Conservation (phyloP, 2,113 vertebrate species). For the Tachycineta bicolor region DNA sequence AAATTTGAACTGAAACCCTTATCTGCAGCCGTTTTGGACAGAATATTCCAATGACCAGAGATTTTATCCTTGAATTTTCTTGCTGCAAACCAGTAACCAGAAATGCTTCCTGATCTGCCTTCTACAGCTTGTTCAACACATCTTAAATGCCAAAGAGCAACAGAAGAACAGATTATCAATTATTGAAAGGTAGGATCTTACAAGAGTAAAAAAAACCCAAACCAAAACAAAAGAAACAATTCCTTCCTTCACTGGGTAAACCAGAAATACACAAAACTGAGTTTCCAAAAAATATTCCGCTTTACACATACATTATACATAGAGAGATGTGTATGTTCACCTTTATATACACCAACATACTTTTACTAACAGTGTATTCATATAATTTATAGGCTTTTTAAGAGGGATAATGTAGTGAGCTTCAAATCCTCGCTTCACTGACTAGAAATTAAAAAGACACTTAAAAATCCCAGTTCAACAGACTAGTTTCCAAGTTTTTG, state of each 20-base stretch:
- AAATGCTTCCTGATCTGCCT: neutral
- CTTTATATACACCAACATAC: neutral
- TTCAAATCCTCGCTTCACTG: neutral
- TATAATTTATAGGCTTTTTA: neutral
- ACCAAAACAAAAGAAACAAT: neutral
- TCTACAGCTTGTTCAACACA: neutral
- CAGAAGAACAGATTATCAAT: neutral
- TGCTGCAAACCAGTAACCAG: neutral
- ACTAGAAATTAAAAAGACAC: neutral
- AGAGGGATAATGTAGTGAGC: neutral
- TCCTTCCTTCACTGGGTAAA: neutral
- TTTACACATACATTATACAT: neutral
- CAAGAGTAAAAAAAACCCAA: neutral
- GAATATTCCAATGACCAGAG: neutral
- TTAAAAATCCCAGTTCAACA: neutral
- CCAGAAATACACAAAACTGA: neutral
- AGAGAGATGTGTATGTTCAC: neutral
- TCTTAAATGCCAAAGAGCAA: neutral
- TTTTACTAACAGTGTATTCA: neutral
- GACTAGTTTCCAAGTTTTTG: neutral
- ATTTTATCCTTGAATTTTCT: neutral
- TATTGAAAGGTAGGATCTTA: neutral
- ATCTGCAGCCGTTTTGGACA: neutral
- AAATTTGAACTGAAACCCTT: neutral
- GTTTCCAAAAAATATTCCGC: neutral